phyloP scores from a whole-genome alignment of 2,888 invertebrate genomes.

The Pedicia rivosa region DNA sequence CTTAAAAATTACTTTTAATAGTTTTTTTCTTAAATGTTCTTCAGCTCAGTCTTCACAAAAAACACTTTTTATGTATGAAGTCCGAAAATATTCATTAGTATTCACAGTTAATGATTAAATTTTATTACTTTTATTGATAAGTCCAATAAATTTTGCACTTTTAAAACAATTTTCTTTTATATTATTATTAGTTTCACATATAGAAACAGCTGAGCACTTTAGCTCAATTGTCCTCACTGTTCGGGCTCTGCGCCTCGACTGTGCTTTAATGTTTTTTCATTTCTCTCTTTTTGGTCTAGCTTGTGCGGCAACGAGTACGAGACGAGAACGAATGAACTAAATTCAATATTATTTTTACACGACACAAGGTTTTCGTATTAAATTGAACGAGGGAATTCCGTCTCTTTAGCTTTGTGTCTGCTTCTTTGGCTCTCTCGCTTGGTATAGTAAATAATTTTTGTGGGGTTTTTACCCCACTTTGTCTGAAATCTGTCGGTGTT shows the following conservation, averaged over 20 bases:
- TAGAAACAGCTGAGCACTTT: constrained; percentile 9
- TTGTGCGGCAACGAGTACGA: too few species aligned
- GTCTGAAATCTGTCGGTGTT: too few species aligned
- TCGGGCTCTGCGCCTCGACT: constrained; percentile 13
- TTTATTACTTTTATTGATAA: neutral
- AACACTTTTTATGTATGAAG: neutral
- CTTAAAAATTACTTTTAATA: constrained; percentile 5
- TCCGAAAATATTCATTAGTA: neutral
- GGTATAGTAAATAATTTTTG: too few species aligned
- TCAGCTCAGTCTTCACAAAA: constrained; percentile 9
- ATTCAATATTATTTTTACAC: neutral
- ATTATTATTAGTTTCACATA: constrained; percentile 1
- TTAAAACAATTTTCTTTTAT: neutral
- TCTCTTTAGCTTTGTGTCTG: constrained; percentile 5
- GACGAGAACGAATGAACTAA: constrained; percentile 1
- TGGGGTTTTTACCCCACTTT: too few species aligned
- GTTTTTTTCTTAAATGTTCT: constrained; percentile 7
- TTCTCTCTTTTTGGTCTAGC: too few species aligned
- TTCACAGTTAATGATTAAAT: neutral
- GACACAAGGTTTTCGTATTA: neutral
- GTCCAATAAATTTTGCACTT: neutral
- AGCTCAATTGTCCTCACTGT: constrained; percentile 9
- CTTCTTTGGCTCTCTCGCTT: too few species aligned
- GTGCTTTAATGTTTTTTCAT: neutral
- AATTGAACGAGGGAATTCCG: constrained; percentile 2